Evolutionary conservation across 2,797 vertebrate species (phyloP), one percentile per base, ranked within the genome.

Genomic region (Channallabes apus): DNA sequence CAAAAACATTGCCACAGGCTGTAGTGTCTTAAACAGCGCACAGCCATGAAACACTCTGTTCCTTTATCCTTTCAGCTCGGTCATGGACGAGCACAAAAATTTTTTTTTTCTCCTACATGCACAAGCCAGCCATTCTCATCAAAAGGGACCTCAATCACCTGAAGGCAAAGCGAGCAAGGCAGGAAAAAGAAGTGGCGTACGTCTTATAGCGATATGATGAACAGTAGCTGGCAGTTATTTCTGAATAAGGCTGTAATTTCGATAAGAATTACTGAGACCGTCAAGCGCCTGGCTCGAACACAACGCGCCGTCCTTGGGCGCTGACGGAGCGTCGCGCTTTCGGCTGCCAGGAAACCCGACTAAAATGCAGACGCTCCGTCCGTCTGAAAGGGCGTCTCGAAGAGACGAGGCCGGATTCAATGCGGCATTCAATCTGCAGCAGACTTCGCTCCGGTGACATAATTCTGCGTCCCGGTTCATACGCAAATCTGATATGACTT

Each of bases 31-130:
- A 56, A 62, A 81, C 82, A 64, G 81, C 18, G 18, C 68, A 72
- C 51, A 38, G 59, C 11, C 83, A 82, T 56, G 72, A 83, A 76
- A 71, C 80, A 75, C 72, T 79, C 41, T 79, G 72, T 78, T 86
- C 86, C 84, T 84, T 85, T 68, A 72, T 82, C 69, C 7, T 18
- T 56, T 80, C 62, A 35, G 46, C 67, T 85, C 65, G 46, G 69
- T 82, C 68, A 54, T 67, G 51, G 75, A 65, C 77, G 24, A 71
- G 69, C 41, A 80, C 75, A 80, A n/a, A n/a, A n/a, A n/a, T n/a
- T n/a, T 59, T n/a, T 51, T 12, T 12, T 12, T 51, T 41, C 38
- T 41, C 54, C 69, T 29, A n/a, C 17, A 58, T 7, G 41, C 59
- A 77, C 46, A 71, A 6, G 61, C 18, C 75, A 6, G 41, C 14